These are phyloP conservation scores for Silurus aristotelis DNA, from an alignment of 2,797 vertebrate species.

Conservation along the genomic window DNA sequence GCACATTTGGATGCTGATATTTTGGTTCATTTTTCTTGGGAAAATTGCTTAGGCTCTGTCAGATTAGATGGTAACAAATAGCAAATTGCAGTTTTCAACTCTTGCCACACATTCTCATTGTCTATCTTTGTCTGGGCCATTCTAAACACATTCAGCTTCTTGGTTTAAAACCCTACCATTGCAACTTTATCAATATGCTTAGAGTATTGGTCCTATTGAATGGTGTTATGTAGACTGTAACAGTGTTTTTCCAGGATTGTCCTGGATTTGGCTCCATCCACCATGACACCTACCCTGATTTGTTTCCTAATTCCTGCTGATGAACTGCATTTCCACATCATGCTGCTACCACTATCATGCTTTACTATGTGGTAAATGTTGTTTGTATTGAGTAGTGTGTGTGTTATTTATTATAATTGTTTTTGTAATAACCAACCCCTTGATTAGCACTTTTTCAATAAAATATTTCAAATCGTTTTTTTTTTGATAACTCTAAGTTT, in stretches of 20 bases:
- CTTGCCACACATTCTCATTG: slow-evolving; percentile 9
- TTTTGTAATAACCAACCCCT: not conserved
- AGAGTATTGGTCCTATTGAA: not conserved
- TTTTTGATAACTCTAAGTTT: not conserved
- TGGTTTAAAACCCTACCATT: not conserved
- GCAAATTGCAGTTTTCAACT: not conserved
- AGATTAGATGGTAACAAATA: not conserved
- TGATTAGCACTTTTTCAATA: not conserved
- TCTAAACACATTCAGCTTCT: not conserved
- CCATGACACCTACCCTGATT: not conserved
- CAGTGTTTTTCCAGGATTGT: not conserved
- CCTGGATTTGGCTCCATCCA: not conserved
- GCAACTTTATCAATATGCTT: not conserved
- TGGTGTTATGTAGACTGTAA: not conserved
- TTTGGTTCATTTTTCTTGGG: not conserved
- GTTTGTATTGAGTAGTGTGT: not conserved
- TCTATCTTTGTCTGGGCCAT: not conserved
- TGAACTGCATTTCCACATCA: not conserved
- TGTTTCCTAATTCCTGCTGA: not conserved
- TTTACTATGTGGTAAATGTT: not conserved
- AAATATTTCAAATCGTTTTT: not conserved
- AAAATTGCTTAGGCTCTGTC: not conserved
- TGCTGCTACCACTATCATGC: not conserved
- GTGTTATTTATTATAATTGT: not conserved
- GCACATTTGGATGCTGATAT: slow-evolving; percentile 13